These are phyloP conservation scores for Biston betularia DNA, from an alignment of 2,888 invertebrate genomes.

Conservation along the genomic window DNA sequence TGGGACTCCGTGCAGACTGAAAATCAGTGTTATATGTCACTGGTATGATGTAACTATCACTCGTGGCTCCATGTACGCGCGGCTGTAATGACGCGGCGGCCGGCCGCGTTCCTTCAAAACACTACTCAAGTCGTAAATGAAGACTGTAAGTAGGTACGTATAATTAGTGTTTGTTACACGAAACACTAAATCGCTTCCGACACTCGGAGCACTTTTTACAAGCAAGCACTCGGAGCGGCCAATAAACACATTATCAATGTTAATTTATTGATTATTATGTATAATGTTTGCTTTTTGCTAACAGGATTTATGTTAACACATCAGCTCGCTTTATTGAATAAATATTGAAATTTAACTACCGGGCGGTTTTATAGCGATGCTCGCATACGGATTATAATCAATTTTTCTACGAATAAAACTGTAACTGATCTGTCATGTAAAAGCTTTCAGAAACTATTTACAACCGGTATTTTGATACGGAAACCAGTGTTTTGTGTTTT, in stretches of 20 bases:
- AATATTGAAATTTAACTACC: slow-evolving; percentile 53
- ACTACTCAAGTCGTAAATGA: slow-evolving; percentile 8
- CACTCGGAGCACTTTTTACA: slow-evolving; percentile 20
- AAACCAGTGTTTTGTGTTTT: too few relatives aligned
- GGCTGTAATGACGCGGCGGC: background rate
- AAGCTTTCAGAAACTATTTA: background rate
- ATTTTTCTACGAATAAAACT: slow-evolving; percentile 9
- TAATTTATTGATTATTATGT: slow-evolving; percentile 50
- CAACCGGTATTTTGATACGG: too few relatives aligned
- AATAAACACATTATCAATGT: slow-evolving; percentile 34
- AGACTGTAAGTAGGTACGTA: slow-evolving; percentile 6
- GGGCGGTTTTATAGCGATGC: slow-evolving; percentile 24
- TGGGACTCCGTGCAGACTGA: too few relatives aligned
- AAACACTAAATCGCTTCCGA: slow-evolving; percentile 20
- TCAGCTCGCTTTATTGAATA: slow-evolving; percentile 55
- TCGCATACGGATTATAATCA: slow-evolving; percentile 17
- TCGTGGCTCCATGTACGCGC: too few relatives aligned
- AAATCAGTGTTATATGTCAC: too few relatives aligned
- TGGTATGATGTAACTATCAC: too few relatives aligned
- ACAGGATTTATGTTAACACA: slow-evolving; percentile 49
- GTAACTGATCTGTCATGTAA: slow-evolving; percentile 7
- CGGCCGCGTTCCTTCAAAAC: background rate
- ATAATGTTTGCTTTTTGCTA: slow-evolving; percentile 53
- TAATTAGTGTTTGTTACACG: slow-evolving; percentile 11
- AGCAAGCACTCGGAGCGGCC: slow-evolving; percentile 8